These are phyloP conservation scores for Austrofundulus limnaeus DNA, from an alignment of 2,113 vertebrate species.

Conservation along the genomic window DNA sequence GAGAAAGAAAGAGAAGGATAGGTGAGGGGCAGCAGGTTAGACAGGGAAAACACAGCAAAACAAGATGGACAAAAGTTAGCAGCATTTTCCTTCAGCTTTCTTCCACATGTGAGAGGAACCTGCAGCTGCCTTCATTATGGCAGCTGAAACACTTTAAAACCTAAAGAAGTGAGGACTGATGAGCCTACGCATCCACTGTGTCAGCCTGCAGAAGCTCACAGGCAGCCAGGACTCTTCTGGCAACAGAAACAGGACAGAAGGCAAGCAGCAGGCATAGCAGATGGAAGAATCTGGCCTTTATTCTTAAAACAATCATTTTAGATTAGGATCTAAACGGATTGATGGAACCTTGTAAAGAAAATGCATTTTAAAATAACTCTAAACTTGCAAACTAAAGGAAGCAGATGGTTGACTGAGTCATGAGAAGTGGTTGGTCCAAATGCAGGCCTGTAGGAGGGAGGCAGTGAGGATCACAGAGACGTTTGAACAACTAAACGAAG, in stretches of 20 bases:
- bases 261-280: conserved; percentile 56
- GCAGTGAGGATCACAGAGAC: too few relatives aligned
- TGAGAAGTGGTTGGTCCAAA: too few relatives aligned
- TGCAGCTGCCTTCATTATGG: conserved; percentile 17
- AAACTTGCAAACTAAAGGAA: too few relatives aligned
- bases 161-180: not conserved
- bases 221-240: conserved; percentile 32
- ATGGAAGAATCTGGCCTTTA: conserved; percentile 20
- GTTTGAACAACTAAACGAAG: too few relatives aligned
- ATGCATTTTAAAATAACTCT: too few relatives aligned
- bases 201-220: conserved; percentile 14
- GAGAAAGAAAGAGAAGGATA: not conserved
- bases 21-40: not conserved
- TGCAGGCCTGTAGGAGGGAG: too few relatives aligned
- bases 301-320: not conserved
- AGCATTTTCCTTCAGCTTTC: conserved; percentile 23
- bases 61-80: conserved; percentile 28
- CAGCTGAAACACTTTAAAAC: conserved; percentile 7
- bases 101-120: conserved; percentile 26
- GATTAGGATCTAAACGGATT: not conserved
- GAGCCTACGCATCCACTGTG: not conserved
- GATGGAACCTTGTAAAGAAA: not conserved
- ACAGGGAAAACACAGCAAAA: not conserved
- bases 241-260: conserved; percentile 45
- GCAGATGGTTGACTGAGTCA: too few relatives aligned